Percentiles rank a stretch among this genome's conserved stretches.
These are phyloP conservation scores for Morone saxatilis DNA, from an alignment of 2,113 vertebrate genomes.

Conservation along the genomic window DNA sequence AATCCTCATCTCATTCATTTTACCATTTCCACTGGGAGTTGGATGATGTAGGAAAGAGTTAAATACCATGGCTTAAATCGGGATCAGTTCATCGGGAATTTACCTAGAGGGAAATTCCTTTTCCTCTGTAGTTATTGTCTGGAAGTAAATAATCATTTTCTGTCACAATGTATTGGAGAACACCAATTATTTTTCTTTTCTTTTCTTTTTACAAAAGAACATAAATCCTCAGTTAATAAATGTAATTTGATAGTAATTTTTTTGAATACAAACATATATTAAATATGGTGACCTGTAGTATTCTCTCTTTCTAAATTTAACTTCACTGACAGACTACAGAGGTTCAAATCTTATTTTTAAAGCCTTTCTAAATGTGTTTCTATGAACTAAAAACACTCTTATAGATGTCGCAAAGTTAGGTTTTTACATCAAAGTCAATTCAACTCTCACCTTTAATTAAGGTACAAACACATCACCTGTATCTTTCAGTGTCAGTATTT, in stretches of 20 bases:
- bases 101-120: neutral
- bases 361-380: neutral
- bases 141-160: neutral
- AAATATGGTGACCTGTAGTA: neutral
- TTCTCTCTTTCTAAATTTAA: neutral
- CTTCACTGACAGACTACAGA: neutral
- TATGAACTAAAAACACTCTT: neutral
- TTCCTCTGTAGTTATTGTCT: neutral
- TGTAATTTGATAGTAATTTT: neutral
- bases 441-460: neutral
- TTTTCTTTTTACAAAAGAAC: too few relatives aligned
- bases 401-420: neutral
- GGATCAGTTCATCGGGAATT: too few relatives aligned
- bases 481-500: conserved; percentile 11
- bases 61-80: too few relatives aligned
- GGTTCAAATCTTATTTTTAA: neutral
- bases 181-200: neutral
- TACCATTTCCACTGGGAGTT: too few relatives aligned
- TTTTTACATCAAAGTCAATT: neutral
- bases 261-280: neutral
- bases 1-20: too few relatives aligned
- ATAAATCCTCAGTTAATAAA: neutral
- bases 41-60: too few relatives aligned
- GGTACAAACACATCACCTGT: neutral
- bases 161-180: neutral